Base-by-base conservation (phyloP, 2,797 vertebrate species). In the Falco peregrinus region DNA sequence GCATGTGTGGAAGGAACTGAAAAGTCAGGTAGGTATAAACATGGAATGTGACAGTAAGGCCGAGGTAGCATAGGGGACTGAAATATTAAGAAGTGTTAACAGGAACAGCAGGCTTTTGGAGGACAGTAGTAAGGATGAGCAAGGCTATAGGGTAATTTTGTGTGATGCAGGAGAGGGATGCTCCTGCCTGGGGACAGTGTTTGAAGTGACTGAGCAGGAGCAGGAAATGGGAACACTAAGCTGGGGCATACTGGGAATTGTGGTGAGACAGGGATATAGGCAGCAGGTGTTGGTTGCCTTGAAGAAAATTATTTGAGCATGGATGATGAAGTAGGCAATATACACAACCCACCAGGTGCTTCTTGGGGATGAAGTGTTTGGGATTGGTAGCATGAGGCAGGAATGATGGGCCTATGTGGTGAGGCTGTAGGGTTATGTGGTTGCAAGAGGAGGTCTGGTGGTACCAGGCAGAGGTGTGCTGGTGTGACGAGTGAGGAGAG, bases 331-430 rank as follows among this genome's bases (percentile, higher is more conserved):
- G 9, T 24, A 81, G 33, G 29, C 13, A 24, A 28, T 35, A 10
- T 29, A 22, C 0, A 0, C n/a, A 25, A 37, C 13, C 75, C 28
- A 2, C 15, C 24, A 75, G 25, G 4, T 20, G 19, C 54, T 80
- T 69, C 5, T 1, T 20, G 24, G 24, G n/a, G 15, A 45, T 64
- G 15, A 64, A 33, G 33, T 35, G 22, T 93, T 87, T 63, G 63
- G 20, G 16, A 17, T 28, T 0, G 0, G 41, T 69, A 25, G 22
- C 81, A 61, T 5, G 14, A 82, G 53, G 57, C 33, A 54, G 20
- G 31, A 76, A 11, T 1, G 11, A 31, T 19, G 13, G 41, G 33
- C 20, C 19, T n/a, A 54, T 3, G 1, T 15, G 65, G 60, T 10
- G 25, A 47, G 17, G 7, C 10, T 74, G 50, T 60, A 19, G 33